These are phyloP conservation scores for Otus sunia DNA, from an alignment of 2,113 vertebrate genomes.

Conservation along the genomic window DNA sequence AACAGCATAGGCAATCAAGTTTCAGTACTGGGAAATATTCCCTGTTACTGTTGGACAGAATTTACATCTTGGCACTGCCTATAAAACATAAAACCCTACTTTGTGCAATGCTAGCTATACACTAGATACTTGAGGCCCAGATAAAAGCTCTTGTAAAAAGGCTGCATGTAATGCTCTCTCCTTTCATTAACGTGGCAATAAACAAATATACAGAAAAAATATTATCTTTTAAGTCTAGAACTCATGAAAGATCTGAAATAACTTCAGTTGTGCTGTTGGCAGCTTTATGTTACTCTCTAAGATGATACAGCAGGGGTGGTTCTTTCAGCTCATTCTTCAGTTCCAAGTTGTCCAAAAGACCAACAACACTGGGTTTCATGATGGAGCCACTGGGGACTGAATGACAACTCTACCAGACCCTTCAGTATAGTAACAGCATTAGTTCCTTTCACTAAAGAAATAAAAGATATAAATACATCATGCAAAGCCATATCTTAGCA, in stretches of 20 bases:
- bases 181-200: neutral
- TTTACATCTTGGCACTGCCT: neutral
- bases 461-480: neutral
- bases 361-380: fast-evolving
- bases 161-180: neutral
- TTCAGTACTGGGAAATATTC: conserved; percentile 2
- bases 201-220: neutral
- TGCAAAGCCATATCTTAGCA: neutral
- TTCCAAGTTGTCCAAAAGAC: neutral
- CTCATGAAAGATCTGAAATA: neutral
- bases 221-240: neutral
- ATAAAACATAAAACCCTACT: neutral
- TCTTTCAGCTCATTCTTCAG: neutral
- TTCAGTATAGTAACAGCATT: neutral
- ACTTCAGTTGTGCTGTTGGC: neutral
- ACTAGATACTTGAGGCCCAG: neutral
- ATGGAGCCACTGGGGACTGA: neutral
- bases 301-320: neutral
- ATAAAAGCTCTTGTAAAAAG: neutral
- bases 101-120: neutral
- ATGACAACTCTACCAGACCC: neutral
- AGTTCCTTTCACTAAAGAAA: neutral
- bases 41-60: neutral
- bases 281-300: neutral
- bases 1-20: neutral